Conservation (phyloP, 1,140 invertebrate species). For the Leptoteleia sp. region DNA sequence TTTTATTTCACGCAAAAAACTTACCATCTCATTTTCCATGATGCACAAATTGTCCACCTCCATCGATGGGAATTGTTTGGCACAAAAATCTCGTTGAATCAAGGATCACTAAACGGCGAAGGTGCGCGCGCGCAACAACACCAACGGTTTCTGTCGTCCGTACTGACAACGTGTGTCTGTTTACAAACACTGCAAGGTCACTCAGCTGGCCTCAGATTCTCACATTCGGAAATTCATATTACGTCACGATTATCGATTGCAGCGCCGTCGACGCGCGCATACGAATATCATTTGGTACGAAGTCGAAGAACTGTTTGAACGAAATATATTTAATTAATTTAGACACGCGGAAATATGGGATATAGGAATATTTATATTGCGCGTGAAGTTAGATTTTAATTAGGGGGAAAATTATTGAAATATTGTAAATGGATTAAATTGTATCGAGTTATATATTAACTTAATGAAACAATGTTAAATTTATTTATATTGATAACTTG, state of each 20-base stretch:
- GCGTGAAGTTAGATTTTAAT: too few species aligned
- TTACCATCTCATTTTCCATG: conserved; percentile 77
- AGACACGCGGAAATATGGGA: too few species aligned
- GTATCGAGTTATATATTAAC: too few species aligned
- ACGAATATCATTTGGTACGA: background rate
- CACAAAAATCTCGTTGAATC: background rate
- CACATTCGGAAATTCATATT: conserved; percentile 59
- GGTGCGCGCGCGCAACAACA: background rate
- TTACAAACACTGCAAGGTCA: conserved; percentile 81
- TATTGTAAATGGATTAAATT: too few species aligned
- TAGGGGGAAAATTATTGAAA: too few species aligned
- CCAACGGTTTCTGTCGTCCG: conserved; percentile 44
- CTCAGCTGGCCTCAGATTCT: conserved; percentile 72
- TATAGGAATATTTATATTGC: too few species aligned
- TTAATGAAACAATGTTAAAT: too few species aligned
- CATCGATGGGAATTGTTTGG: conserved; percentile 58
- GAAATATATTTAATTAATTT: too few species aligned
- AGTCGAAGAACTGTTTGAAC: too few species aligned
- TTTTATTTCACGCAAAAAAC: conserved; percentile 35
- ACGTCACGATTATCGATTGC: conserved; percentile 68
- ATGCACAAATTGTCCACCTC: conserved; percentile 76
- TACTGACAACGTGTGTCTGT: conserved; percentile 78
- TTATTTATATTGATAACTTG: too few species aligned
- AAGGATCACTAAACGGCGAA: background rate
- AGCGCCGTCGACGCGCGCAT: conserved; percentile 34